Percentiles rank a stretch among this genome's conserved stretches.
These are phyloP conservation scores for Bos indicus DNA, from an alignment of 2,113 vertebrate genomes.

Conservation along the genomic window DNA sequence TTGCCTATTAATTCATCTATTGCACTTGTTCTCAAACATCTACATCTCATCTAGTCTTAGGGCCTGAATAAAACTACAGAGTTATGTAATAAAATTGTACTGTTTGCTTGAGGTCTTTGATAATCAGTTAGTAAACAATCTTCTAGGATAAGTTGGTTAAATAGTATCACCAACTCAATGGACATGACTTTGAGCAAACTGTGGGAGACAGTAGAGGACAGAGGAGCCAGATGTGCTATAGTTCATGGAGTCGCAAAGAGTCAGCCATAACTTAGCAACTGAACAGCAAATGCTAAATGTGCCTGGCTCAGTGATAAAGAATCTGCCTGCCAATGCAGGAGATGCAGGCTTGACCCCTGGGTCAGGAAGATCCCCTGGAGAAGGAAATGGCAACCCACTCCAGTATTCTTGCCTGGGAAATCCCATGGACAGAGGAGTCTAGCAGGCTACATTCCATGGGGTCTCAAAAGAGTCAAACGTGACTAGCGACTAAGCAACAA, in stretches of 20 bases:
- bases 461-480: not conserved
- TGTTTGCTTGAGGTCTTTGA: not conserved
- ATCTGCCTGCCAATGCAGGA: not conserved
- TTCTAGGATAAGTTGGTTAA: not conserved
- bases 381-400: not conserved
- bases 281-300: not conserved
- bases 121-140: not conserved
- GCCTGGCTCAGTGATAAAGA: not conserved
- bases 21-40: not conserved
- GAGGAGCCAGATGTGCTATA: fast-evolving
- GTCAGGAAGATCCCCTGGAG: not conserved
- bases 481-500: not conserved
- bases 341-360: not conserved
- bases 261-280: not conserved
- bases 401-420: not conserved
- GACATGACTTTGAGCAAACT: not conserved
- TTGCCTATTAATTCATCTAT: not conserved
- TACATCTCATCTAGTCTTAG: not conserved
- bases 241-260: not conserved
- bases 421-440: not conserved
- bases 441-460: not conserved
- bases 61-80: not conserved
- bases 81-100: not conserved
- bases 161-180: not conserved
- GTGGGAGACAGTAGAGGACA: not conserved